A percentile compares a stretch with the other conserved stretches of the same genome.
Evolutionary conservation across 2,113 vertebrate species (phyloP).

Genomic region (Psilopsiagon aurifrons): DNA sequence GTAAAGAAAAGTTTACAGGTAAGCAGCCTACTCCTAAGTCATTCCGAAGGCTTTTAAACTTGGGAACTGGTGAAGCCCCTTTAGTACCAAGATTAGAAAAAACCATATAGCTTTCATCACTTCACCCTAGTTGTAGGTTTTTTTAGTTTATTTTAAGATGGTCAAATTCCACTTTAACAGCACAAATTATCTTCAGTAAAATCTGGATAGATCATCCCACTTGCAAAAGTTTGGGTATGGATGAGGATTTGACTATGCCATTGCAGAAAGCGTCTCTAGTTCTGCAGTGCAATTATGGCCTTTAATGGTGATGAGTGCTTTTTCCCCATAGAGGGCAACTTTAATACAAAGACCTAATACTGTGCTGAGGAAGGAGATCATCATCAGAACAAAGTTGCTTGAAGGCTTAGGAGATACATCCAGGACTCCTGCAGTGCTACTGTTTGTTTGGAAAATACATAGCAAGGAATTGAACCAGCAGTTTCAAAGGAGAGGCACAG

Average conservation of each 20-base stretch:
- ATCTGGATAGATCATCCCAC: not conserved
- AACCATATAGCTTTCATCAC: not conserved
- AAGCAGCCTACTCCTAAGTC: not conserved
- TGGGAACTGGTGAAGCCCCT: not conserved
- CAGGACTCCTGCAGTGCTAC: not conserved
- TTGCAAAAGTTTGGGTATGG: not conserved
- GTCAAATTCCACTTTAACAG: not conserved
- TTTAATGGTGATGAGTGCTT: not conserved
- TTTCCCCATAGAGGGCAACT: not conserved
- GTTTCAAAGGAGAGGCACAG: not conserved
- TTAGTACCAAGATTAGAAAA: not conserved
- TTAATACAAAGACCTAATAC: not conserved
- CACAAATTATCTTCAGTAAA: not conserved
- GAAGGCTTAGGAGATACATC: not conserved
- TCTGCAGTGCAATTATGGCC: not conserved
- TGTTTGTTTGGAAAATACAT: not conserved
- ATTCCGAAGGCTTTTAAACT: not conserved
- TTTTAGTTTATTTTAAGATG: not conserved
- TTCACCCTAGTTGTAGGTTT: not conserved
- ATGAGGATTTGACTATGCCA: not conserved
- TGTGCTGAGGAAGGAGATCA: not conserved
- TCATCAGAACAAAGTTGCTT: not conserved
- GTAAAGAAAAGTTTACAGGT: not conserved
- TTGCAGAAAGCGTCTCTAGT: not conserved
- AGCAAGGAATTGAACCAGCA: not conserved